Evolutionary conservation across 64 coral and sea anemone species (phyloP).

Genomic region (Pocillopora verrucosa): DNA sequence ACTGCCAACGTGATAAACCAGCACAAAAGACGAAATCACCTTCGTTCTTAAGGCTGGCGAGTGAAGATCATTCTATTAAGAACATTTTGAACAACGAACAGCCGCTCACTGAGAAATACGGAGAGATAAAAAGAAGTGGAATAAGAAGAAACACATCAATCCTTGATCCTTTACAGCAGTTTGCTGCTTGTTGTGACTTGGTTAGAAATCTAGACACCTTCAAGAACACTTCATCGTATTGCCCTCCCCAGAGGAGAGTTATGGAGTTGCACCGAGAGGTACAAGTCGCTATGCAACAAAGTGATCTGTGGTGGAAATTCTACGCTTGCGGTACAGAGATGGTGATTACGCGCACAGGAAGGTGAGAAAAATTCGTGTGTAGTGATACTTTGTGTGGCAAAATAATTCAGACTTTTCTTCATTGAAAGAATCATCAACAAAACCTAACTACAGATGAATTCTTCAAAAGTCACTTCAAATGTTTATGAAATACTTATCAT

Average conservation of each 20-base stretch:
- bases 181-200: constrained; percentile 67
- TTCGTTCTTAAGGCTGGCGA: neutral
- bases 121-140: neutral
- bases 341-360: constrained; percentile 91
- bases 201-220: constrained; percentile 48
- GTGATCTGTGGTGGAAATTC: constrained; percentile 92
- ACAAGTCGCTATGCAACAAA: constrained; percentile 91
- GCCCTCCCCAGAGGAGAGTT: constrained; percentile 21
- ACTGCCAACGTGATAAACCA: neutral
- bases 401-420: neutral
- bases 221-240: neutral
- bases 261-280: constrained; percentile 54
- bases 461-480: constrained; percentile 30
- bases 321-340: constrained; percentile 92
- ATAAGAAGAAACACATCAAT: neutral
- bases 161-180: constrained; percentile 36
- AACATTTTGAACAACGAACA: constrained; percentile 30
- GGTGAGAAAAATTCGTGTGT: constrained; percentile 57
- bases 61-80: constrained; percentile 10
- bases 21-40: neutral
- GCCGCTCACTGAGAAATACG: neutral
- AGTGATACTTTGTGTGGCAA: neutral
- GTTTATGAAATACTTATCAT: constrained; percentile 16
- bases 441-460: neutral
- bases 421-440: neutral